A percentile compares a stretch with the other conserved stretches of the same genome.
Evolutionary conservation across 2,797 vertebrate species (phyloP).

Genomic region (Microcaecilia unicolor): DNA sequence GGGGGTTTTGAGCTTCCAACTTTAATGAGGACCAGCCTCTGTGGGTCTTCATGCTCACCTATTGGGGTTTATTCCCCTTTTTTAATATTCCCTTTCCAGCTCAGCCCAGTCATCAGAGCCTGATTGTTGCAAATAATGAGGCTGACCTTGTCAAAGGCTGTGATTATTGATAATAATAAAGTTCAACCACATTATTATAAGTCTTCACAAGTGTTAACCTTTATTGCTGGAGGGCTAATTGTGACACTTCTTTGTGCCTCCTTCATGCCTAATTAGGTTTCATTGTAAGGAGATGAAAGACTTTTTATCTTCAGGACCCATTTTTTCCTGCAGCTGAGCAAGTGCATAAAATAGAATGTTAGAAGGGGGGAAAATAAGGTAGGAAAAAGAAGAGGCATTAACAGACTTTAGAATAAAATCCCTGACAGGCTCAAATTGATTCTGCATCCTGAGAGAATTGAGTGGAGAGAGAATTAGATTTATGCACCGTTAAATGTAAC

Average conservation of each 20-base stretch:
- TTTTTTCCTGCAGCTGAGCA: conserved; percentile 24
- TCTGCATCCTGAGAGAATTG: conserved; percentile 48
- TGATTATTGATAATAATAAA: conserved; percentile 26
- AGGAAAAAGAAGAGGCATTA: conserved; percentile 20
- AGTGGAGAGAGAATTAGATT: conserved; percentile 46
- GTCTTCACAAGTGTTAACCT: conserved; percentile 41
- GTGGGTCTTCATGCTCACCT: too few relatives aligned
- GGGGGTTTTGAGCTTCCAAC: too few relatives aligned
- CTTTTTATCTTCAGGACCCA: conserved; percentile 29
- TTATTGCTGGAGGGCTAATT: conserved; percentile 32
- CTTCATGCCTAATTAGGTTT: conserved; percentile 48
- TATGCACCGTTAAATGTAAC: conserved; percentile 44
- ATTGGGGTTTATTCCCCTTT: too few relatives aligned
- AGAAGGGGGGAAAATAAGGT: conserved; percentile 5
- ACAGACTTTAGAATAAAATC: conserved; percentile 49
- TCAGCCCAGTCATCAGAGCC: too few relatives aligned
- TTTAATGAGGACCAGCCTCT: too few relatives aligned
- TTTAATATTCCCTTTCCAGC: too few relatives aligned
- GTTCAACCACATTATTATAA: conserved; percentile 30
- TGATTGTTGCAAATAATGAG: conserved; percentile 18
- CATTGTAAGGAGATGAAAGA: conserved; percentile 43
- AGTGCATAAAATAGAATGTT: conserved; percentile 24
- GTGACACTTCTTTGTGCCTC: conserved; percentile 35
- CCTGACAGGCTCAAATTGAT: conserved; percentile 52
- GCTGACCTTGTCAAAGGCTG: conserved; percentile 26